A percentile compares a stretch with the other conserved stretches of the same genome.
Conservation (phyloP, 2,888 invertebrate species). For the Hyposoter dolosus region DNA sequence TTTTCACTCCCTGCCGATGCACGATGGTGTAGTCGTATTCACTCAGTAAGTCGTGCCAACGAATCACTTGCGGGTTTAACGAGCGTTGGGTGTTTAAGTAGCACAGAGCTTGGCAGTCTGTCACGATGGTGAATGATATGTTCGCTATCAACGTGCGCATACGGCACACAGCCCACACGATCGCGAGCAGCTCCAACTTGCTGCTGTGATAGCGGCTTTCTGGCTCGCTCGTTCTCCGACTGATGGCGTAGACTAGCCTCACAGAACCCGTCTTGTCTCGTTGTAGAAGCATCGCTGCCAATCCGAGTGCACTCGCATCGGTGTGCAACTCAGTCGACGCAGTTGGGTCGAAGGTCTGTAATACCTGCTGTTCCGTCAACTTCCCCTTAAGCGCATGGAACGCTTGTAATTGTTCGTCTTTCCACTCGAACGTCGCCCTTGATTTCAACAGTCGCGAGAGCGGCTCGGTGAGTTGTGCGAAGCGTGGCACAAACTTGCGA, state of each 20-base stretch:
- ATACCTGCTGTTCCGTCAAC: conserved; percentile 31
- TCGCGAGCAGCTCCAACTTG: conserved; percentile 75
- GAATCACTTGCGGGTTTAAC: conserved; percentile 68
- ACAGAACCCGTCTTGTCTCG: background rate
- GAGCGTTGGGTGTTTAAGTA: conserved; percentile 70
- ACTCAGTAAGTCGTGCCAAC: conserved; percentile 64
- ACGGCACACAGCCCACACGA: conserved; percentile 64
- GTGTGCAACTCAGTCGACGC: conserved; percentile 62
- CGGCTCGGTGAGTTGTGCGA: conserved; percentile 33
- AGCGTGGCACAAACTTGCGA: conserved; percentile 51
- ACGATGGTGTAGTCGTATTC: conserved; percentile 68
- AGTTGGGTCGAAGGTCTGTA: conserved; percentile 45
- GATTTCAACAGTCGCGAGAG: background rate
- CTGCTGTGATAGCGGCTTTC: conserved; percentile 66
- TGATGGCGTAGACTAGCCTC: conserved; percentile 69
- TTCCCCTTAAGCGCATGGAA: conserved; percentile 22
- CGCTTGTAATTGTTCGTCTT: background rate
- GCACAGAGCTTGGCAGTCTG: conserved; percentile 72
- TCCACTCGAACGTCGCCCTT: conserved; percentile 33
- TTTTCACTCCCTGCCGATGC: conserved; percentile 66
- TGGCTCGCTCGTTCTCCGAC: conserved; percentile 73
- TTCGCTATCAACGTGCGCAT: conserved; percentile 61
- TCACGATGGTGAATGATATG: conserved; percentile 67
- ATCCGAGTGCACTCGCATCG: conserved; percentile 63
- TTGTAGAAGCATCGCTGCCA: conserved; percentile 65